Conservation (phyloP, 30 jellyfish, hydroid and myxozoan genomes). For the Chrysaora quinquecirrha region DNA sequence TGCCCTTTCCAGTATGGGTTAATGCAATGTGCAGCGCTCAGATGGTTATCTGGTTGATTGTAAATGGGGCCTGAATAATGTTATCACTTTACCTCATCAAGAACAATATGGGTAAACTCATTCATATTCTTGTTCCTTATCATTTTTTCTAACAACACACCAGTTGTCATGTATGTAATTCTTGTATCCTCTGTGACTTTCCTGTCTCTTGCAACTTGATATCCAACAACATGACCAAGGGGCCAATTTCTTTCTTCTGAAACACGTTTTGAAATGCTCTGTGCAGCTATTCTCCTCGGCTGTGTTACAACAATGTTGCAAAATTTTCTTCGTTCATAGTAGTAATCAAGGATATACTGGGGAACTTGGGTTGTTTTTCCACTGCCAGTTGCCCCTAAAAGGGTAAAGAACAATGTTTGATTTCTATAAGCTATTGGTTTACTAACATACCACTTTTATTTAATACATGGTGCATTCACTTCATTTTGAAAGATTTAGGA, state of each 20-base stretch:
- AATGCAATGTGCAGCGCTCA: no score
- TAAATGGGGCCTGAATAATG: no score
- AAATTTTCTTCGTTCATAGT: slow-evolving; percentile 65
- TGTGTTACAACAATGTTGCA: slow-evolving; percentile 99
- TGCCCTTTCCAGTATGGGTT: no score
- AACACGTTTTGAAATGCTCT: slow-evolving; percentile 93
- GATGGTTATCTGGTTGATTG: no score
- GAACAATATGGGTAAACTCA: slow-evolving; percentile 92
- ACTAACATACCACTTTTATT: no score
- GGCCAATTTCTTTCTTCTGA: slow-evolving; percentile 93
- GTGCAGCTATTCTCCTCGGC: slow-evolving; percentile 99
- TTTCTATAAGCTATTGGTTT: no score
- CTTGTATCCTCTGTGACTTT: slow-evolving; percentile 94
- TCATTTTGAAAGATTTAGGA: no score
- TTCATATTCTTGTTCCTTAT: slow-evolving; percentile 68
- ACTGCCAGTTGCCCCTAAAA: slow-evolving; percentile 98
- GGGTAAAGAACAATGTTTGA: neutral
- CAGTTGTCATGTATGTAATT: slow-evolving; percentile 95
- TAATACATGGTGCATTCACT: no score
- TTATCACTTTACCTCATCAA: slow-evolving; percentile 99
- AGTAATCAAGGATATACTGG: slow-evolving; percentile 90
- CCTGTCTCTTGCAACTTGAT: slow-evolving; percentile 88
- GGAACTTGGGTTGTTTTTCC: slow-evolving; percentile 99
- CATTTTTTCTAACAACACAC: slow-evolving; percentile 90
- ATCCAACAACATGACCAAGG: slow-evolving; percentile 96